Evolutionary conservation across 1,140 invertebrate genomes (phyloP), one percentile per base, ranked within the genome.

Genomic region (Saxidomus purpurata): DNA sequence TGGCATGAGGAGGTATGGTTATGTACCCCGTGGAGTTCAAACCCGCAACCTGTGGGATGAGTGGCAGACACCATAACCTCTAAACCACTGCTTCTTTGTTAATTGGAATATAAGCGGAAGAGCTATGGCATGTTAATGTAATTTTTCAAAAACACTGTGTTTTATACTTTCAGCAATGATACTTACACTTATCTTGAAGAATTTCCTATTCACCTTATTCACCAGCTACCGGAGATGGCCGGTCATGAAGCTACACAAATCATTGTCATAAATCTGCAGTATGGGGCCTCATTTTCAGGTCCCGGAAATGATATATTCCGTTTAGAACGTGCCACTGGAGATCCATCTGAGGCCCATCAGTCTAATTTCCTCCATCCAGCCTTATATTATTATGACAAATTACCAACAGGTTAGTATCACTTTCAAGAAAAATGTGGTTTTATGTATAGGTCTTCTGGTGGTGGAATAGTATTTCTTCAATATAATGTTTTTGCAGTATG

Each of bases 331-430:
- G 96, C 96, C 3, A 95, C 93, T n/a, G 95, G 95, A 8, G 95
- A 96, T 61, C 94, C 95, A 19, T 89, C 93, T 4, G 95, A 96
- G 74, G 96, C 96, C 19, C 95, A 96, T 87, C 82, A 92, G 13
- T 96, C 96, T 31, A 96, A 96, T 93, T 96, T 96, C 85, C 93
- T 96, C 4, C 96, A 96, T 92, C 96, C 96, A 15, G 95, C 96
- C 4, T 91, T 96, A 28, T 96, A 96, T 91, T 96, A 95, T 89
- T 96, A 95, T 90, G 91, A 94, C 6, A 91, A 79, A 17, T 74
- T 96, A 43, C 96, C 96, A 15, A 94, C 94, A 94, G 94, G 96
- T 96, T 81, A 88, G 91, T 91, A 49, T 34, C 19, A n/a, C n/a
- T n/a, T n/a, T n/a, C n/a, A n/a, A n/a, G n/a, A n/a, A n/a, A n/a